A percentile compares a stretch with the other conserved stretches of the same genome.
phyloP scores from a whole-genome alignment of 2,888 invertebrate species.

The Mythimna pallens region DNA sequence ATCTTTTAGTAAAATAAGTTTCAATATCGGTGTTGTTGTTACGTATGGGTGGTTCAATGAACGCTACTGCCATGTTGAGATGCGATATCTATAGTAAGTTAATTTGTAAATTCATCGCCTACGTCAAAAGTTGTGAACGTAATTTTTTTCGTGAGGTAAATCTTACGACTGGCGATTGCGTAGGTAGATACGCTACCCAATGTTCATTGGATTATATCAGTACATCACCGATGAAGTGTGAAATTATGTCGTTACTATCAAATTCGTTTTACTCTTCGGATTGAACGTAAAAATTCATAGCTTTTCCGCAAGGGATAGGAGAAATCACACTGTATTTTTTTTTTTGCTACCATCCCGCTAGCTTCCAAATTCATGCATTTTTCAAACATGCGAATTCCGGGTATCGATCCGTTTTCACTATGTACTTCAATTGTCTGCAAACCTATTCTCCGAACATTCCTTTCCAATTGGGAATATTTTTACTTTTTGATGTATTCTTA shows the following conservation, averaged over 20 bases:
- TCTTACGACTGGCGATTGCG: conserved; percentile 48
- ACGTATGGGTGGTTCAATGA: neutral
- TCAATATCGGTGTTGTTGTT: neutral
- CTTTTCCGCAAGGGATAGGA: neutral
- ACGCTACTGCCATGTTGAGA: neutral
- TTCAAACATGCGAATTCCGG: conserved; percentile 1
- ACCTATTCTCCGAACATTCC: conserved; percentile 5
- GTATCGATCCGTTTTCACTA: conserved; percentile 19
- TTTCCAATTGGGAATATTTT: conserved; percentile 5
- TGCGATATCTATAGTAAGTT: neutral
- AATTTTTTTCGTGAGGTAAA: conserved; percentile 20
- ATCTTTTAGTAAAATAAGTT: too few species aligned
- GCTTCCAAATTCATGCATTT: conserved; percentile 12
- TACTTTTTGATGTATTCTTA: neutral
- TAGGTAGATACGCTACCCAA: conserved; percentile 21
- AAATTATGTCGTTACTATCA: conserved; percentile 36
- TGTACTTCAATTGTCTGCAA: conserved; percentile 12
- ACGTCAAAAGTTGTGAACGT: conserved; percentile 33
- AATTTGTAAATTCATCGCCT: conserved; percentile 35
- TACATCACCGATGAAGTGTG: conserved; percentile 1
- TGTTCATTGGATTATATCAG: conserved; percentile 30
- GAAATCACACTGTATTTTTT: conserved; percentile 1
- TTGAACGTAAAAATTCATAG: conserved; percentile 28
- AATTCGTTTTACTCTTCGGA: conserved; percentile 26
- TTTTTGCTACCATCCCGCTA: conserved; percentile 3